Base-by-base conservation (phyloP, 2,113 vertebrate species). In the Oenanthe oenanthe region DNA sequence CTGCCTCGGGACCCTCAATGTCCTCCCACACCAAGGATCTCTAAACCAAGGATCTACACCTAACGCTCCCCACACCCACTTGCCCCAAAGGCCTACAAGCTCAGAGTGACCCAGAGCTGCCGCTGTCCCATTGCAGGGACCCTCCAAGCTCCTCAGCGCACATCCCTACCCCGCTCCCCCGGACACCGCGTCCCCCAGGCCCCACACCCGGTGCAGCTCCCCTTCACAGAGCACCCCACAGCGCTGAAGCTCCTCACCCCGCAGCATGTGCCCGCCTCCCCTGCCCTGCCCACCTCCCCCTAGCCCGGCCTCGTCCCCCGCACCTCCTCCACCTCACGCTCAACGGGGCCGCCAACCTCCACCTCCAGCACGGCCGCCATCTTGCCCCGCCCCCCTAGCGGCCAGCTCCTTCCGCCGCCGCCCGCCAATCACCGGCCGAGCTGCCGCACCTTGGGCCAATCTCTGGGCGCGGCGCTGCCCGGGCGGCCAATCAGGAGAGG, bases 281-380 rank as follows among this genome's bases (percentile, higher is more conserved):
- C 12, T 17, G 13, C 42, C 42, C 38, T 17, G 4, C 38, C 12
- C 38, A 15, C 11, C 10, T 58, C 7, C 10, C 26, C n/a, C 8
- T 17, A 5, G 21, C 13, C 40, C 25, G 3, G 31, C 38, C 38
- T 48, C 22, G 2, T 17, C 21, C 17, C 38, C 56, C 91, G 17
- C 47, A 93, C 92, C 92, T 93, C 92, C 17, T 93, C 92, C 76
- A 71, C 70, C 48, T 93, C 92, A 50, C 87, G 87, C 53, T 90
- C 82, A 25, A 63, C 82, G 29, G 71, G 77, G 21, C 82, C 92
- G 10, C 88, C 92, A 61, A 91, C 88, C 83, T 93, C 92, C 77
- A 92, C 92, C 31, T 94, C 88, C 73, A 94, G 83, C 61, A 91
- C 92, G 16, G 93, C 93, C 85, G 89, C 93, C 93, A 85, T 81